Evolutionary conservation across 2,888 invertebrate species (phyloP).

Genomic region (Osedax frankpressi): DNA sequence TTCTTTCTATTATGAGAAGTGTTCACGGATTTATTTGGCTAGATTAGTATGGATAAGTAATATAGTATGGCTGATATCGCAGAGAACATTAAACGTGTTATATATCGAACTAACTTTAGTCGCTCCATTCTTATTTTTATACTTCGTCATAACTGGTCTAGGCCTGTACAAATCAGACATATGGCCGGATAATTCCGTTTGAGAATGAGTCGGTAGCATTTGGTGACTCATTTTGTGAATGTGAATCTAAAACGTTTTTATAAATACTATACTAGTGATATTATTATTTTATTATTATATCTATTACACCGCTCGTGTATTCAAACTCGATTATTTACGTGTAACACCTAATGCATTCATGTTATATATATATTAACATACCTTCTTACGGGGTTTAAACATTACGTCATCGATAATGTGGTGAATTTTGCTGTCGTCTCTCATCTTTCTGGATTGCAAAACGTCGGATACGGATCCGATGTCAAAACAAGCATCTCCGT

Average conservation of each 20-base stretch:
- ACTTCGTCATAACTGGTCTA: background rate
- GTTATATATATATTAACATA: background rate
- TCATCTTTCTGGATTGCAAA: slow-evolving; percentile 76
- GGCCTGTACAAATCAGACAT: background rate
- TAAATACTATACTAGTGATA: too few relatives aligned
- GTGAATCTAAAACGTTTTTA: background rate
- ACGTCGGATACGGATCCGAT: slow-evolving; percentile 59
- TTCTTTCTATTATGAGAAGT: too few relatives aligned
- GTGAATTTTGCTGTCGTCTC: slow-evolving; percentile 84
- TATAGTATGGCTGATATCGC: too few relatives aligned
- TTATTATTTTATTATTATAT: too few relatives aligned
- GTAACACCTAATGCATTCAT: too few relatives aligned
- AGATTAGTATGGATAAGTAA: too few relatives aligned
- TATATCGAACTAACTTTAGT: background rate
- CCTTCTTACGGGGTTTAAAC: slow-evolving; percentile 3
- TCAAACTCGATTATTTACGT: too few relatives aligned
- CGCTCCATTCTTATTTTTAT: background rate
- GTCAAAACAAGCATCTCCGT: slow-evolving; percentile 56
- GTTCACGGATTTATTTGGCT: too few relatives aligned
- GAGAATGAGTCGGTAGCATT: background rate
- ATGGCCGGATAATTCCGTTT: background rate
- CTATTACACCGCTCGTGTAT: too few relatives aligned
- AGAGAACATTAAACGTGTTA: too few relatives aligned
- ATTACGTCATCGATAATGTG: slow-evolving; percentile 56
- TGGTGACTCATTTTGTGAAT: background rate